Base-by-base conservation (phyloP, 2,888 invertebrate species). In the Synanthedon myopaeformis region DNA sequence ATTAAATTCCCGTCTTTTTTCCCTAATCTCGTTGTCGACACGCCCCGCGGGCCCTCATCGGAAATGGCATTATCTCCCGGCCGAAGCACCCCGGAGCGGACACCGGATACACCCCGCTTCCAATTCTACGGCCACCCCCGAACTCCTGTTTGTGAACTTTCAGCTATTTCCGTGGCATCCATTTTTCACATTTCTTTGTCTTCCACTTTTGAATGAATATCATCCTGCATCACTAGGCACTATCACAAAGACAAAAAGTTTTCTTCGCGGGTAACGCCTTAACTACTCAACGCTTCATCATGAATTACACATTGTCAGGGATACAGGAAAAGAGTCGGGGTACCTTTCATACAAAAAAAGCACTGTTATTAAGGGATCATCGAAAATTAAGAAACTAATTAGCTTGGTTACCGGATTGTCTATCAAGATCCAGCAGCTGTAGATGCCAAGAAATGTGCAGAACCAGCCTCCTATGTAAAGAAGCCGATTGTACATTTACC, bases 51-150 rank as follows among this genome's bases (percentile, higher is more conserved):
- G 79, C 70, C 73, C 73, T 74, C 81, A 79, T 81, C 81, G 83
- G 82, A 82, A 84, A 84, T 83, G 69, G 79, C 78, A 83, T 84
- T 84, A 85, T 80, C 79, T 76, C 74, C 72, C 74, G 65, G 14
- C 51, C 66, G 58, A 64, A 66, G 57, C 58, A 55, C 61, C 59
- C 57, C 56, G 54, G 59, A 60, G 66, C 65, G 58, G 79, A 78
- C 77, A 79, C 76, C 79, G 81, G 79, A 82, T 79, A 77, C 72
- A 63, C 69, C 69, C 65, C 62, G 65, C 63, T 57, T 58, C 55
- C 57, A 62, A 60, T 60, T 53, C 55, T 55, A 52, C 63, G 54
- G 55, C 66, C 64, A 61, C 69, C 70, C 70, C 62, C 58, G 64
- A 74, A 72, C 67, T 72, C 69, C 65, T 66, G 69, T 70, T 70